Conservation (phyloP, 2,797 vertebrate genomes). For the Danio kyathit region DNA sequence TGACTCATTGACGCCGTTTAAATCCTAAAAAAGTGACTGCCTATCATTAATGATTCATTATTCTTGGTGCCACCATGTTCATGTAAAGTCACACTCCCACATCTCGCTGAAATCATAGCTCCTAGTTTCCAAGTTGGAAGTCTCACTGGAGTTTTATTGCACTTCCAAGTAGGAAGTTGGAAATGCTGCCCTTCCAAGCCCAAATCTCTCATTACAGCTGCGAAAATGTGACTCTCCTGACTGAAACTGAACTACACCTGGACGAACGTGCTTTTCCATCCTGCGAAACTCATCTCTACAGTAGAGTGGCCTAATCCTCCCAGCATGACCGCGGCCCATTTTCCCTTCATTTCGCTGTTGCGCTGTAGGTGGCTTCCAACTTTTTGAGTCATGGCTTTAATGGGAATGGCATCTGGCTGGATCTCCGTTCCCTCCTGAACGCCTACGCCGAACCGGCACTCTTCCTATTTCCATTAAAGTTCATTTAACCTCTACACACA, state of each 20-base stretch:
- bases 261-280: slow-evolving; percentile 51
- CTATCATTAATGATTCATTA: neutral
- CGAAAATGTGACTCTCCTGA: neutral
- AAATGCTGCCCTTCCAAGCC: neutral
- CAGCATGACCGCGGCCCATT: slow-evolving; percentile 61
- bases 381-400: slow-evolving; percentile 66
- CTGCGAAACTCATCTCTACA: slow-evolving; percentile 53
- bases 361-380: slow-evolving; percentile 64
- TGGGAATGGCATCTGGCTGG: slow-evolving; percentile 65
- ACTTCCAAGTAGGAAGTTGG: neutral
- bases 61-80: neutral
- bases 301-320: slow-evolving; percentile 51
- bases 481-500: slow-evolving; percentile 54
- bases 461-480: slow-evolving; percentile 59
- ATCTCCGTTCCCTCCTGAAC: slow-evolving; percentile 55
- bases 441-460: slow-evolving; percentile 52
- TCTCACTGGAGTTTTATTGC: neutral
- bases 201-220: slow-evolving; percentile 12
- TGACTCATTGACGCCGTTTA: neutral
- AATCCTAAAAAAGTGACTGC: neutral
- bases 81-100: neutral
- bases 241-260: slow-evolving; percentile 34
- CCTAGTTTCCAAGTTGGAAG: neutral
- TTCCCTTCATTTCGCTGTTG: slow-evolving; percentile 53
- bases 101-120: neutral